Base-by-base conservation (phyloP, 2,797 vertebrate species). In the Sphenopsis melanotis region DNA sequence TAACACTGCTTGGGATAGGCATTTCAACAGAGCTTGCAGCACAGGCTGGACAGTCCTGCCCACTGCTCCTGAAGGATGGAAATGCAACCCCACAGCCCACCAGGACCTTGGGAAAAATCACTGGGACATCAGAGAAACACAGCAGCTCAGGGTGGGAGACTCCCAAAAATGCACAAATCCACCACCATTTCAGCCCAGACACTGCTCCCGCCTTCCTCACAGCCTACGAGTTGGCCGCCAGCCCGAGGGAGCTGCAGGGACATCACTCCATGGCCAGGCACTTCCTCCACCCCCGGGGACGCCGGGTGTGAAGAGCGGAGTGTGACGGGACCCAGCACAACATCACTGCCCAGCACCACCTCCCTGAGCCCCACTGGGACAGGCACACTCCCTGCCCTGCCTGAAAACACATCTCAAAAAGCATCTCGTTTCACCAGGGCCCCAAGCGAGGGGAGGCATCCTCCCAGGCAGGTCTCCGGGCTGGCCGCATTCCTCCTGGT, bases 11-110 rank as follows among this genome's bases (percentile, higher is more conserved):
- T 7, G 23, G 15, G 29, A 74, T 10, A 29, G 24, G 24, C 66
- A 46, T 10, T 36, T 29, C 50, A 47, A 18, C 0, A 0, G 10
- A 42, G 29, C 17, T 18, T 5, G 5, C 20, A 69, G 11, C 10
- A 69, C 11, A 20, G 27, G 14, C 10, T 2, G 13, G 26, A 56
- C 15, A 30, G 15, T 44, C 55, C 57, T 87, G 68, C 27, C 15
- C 46, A 23, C 4, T 15, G 21, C 26, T 71, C 49, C 72, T 11
- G 6, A 80, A 34, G 46, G 53, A 64, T 0, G 4, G 12, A 63
- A 16, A 34, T 18, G 4, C 26, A 26, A 47, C 32, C 11, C 26
- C 32, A 34, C 19, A 49, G 18, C 5, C 20, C 74, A 44, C 26
- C n/a, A 34, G 15, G 2, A 80, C n/a, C 18, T 37, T 2, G 1